These are phyloP conservation scores for Podilymbus podiceps DNA, from an alignment of 2,113 vertebrate genomes.

Conservation along the genomic window DNA sequence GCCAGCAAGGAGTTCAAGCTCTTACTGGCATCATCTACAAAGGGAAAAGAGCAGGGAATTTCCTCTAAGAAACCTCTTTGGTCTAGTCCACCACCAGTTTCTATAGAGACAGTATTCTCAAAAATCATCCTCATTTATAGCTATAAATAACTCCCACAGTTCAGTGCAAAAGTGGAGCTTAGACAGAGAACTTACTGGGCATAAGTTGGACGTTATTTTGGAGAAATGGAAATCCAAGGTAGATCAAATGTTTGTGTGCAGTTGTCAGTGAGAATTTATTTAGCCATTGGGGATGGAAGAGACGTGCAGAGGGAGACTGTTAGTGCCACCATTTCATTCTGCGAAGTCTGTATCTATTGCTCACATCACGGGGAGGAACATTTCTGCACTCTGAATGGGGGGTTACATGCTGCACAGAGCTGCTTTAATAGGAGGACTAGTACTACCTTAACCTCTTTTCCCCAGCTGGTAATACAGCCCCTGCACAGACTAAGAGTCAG, in stretches of 20 bases:
- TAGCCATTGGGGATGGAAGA: background rate
- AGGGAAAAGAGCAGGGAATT: background rate
- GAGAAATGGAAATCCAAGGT: background rate
- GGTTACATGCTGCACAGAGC: background rate
- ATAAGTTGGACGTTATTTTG: background rate
- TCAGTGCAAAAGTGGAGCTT: background rate
- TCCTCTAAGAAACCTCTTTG: slow-evolving; percentile 26
- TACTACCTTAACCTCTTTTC: background rate
- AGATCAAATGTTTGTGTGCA: background rate
- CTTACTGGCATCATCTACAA: background rate
- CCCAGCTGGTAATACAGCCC: background rate
- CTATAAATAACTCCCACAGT: slow-evolving; percentile 39
- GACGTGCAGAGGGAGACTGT: background rate
- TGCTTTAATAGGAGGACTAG: background rate
- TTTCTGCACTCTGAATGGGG: background rate
- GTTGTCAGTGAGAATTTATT: background rate
- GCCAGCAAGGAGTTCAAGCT: background rate
- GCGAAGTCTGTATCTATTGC: background rate
- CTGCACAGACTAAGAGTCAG: background rate
- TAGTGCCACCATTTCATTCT: background rate
- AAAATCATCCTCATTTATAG: slow-evolving; percentile 41
- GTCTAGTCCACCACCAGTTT: slow-evolving; percentile 43
- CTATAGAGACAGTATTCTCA: slow-evolving; percentile 56
- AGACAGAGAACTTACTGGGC: background rate
- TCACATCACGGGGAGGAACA: background rate